These are phyloP conservation scores for Heliangelus exortis DNA, from an alignment of 2,797 vertebrate genomes.

Conservation along the genomic window DNA sequence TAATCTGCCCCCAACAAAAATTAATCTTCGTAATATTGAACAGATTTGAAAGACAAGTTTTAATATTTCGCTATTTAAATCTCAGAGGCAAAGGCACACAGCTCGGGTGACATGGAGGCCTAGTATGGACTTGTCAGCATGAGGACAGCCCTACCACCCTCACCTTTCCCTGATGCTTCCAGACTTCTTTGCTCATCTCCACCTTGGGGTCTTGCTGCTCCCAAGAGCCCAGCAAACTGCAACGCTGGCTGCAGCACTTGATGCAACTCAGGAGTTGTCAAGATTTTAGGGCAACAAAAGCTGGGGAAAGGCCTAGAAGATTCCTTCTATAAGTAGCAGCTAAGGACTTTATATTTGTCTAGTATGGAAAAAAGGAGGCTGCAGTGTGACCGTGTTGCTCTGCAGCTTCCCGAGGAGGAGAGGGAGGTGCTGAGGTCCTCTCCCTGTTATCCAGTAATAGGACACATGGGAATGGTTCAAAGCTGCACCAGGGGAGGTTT, in stretches of 20 bases:
- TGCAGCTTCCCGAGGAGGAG: too few relatives aligned
- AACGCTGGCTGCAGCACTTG: background rate
- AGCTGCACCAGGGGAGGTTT: too few relatives aligned
- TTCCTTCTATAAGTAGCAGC: background rate
- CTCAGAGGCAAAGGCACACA: background rate
- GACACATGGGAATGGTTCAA: too few relatives aligned
- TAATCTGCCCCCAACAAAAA: constrained; percentile 70
- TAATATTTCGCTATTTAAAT: constrained; percentile 42
- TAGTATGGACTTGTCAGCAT: background rate
- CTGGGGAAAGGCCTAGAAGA: background rate
- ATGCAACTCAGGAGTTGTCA: background rate
- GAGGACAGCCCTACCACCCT: background rate
- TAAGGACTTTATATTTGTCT: background rate
- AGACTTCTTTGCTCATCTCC: background rate
- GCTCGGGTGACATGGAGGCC: background rate
- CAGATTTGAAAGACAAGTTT: constrained; percentile 55
- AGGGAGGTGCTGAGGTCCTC: too few relatives aligned
- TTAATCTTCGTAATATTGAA: constrained; percentile 63
- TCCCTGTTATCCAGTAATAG: too few relatives aligned
- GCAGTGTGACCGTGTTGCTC: background rate
- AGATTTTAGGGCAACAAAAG: background rate
- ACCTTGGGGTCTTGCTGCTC: background rate
- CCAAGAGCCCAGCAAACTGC: background rate
- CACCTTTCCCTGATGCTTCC: background rate
- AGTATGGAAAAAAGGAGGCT: background rate